Percentiles rank a stretch among this genome's conserved stretches.
phyloP scores from a whole-genome alignment of 2,113 vertebrate species.

The Nibea albiflora region DNA sequence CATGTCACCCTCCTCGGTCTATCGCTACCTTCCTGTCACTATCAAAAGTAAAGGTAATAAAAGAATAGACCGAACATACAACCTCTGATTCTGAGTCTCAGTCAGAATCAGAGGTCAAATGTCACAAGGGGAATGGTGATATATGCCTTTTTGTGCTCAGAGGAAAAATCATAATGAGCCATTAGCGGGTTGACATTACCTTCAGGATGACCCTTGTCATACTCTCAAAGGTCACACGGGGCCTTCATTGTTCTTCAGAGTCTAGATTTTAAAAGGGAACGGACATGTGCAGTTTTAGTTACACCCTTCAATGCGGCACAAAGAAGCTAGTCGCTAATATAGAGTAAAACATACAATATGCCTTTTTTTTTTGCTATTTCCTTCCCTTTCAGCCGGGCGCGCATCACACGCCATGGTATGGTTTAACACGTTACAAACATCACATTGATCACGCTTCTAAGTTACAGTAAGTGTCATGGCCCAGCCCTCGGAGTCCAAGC shows the following conservation, averaged over 20 bases:
- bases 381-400: neutral
- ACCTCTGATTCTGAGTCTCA: no score
- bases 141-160: no score
- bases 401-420: constrained; percentile 18
- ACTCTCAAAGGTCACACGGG: neutral
- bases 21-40: no score
- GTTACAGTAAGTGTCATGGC: neutral
- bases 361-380: neutral
- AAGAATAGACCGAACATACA: no score
- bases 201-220: neutral
- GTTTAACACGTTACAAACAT: constrained; percentile 47
- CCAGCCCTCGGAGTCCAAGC: constrained; percentile 5
- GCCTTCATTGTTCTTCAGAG: neutral
- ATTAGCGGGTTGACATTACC: neutral
- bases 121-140: no score
- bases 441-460: constrained; percentile 31
- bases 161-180: no score
- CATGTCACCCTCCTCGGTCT: no score
- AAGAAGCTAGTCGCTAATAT: constrained; percentile 1
- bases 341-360: neutral
- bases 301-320: neutral
- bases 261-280: constrained; percentile 2
- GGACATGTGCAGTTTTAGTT: neutral
- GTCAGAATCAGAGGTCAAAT: no score
- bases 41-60: no score